These are phyloP conservation scores for Spodoptera picta DNA, from an alignment of 2,888 invertebrate genomes.

Conservation along the genomic window DNA sequence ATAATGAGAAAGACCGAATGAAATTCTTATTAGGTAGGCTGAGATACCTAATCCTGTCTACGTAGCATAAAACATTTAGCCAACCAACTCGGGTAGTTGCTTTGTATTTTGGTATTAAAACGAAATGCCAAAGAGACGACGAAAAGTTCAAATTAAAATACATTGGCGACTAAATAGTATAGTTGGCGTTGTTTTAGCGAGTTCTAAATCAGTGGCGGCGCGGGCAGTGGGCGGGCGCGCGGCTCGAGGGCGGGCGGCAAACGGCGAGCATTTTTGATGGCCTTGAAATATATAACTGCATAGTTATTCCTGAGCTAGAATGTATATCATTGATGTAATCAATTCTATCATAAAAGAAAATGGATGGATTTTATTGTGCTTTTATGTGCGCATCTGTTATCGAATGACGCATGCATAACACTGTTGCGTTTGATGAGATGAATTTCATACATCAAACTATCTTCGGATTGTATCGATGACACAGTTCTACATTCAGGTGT, in stretches of 20 bases:
- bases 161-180: constrained; percentile 53
- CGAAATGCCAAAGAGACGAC: constrained; percentile 55
- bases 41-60: too few relatives aligned
- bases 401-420: constrained; percentile 8
- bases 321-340: constrained; percentile 27
- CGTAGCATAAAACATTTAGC: constrained; percentile 25
- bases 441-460: constrained; percentile 10
- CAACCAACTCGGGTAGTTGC: constrained; percentile 15
- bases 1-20: constrained; percentile 16
- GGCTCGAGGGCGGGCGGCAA: constrained; percentile 39
- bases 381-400: constrained; percentile 35
- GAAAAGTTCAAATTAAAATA: constrained; percentile 52
- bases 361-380: constrained; percentile 20
- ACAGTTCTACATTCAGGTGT: constrained; percentile 5
- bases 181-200: constrained; percentile 65
- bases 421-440: constrained; percentile 4
- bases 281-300: constrained; percentile 59
- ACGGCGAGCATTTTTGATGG: constrained; percentile 47
- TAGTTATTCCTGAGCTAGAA: constrained; percentile 44
- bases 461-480: constrained; percentile 13
- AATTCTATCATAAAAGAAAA: constrained; percentile 25
- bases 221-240: constrained; percentile 56
- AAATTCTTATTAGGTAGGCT: constrained; percentile 18
- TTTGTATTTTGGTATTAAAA: constrained; percentile 39
- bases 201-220: constrained; percentile 65